Base-by-base conservation (phyloP, 1,140 invertebrate genomes). In the Drosophila melanica region DNA sequence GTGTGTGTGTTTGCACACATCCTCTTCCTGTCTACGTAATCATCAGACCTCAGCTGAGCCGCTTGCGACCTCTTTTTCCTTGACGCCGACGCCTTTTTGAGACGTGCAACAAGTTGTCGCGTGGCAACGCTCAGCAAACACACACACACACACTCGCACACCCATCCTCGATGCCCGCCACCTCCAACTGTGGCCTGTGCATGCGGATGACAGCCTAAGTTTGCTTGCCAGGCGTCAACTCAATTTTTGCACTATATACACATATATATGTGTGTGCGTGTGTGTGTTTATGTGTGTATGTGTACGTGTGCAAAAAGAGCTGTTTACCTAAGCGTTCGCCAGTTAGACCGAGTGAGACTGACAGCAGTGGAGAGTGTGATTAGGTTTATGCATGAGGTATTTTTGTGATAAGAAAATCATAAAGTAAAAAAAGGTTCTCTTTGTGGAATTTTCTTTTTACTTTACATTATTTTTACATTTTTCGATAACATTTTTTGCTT, bases 91-190 rank as follows among this genome's bases (percentile, higher is more conserved):
- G 41, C 45, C 59, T 68, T 62, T 57, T 44, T 57, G 71, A 58
- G 78, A 76, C 75, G 75, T 79, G 82, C 82, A 86, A 86, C 82
- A 86, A 86, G 82, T 86, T 86, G 82, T 79, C 75, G 75, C 79
- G 65, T 87, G 82, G 82, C 79, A 86, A 86, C 82, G 71, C 35
- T 68, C 47, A 73, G 75, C 75, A 79, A 86, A 86, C 78, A 79
- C 45, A 11, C 42, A 50, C 20, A 37, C 45, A 50, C 35, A 11
- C 27, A 16, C 44, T 37, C 1, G 11, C 54, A 8, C 8, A 59
- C 16, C 23, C 37, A 62, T 39, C 14, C 62, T 47, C 41, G 8
- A 16, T 35, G 4, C 23, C 20, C 11, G 30, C 30, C 4, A 4
- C 23, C 0, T 11, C 27, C 1, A 16, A 16, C 10, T 4, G 16